A percentile compares a stretch with the other conserved stretches of the same genome.
Conservation (phyloP, 2,113 vertebrate species). For the Irena cyanogastra region DNA sequence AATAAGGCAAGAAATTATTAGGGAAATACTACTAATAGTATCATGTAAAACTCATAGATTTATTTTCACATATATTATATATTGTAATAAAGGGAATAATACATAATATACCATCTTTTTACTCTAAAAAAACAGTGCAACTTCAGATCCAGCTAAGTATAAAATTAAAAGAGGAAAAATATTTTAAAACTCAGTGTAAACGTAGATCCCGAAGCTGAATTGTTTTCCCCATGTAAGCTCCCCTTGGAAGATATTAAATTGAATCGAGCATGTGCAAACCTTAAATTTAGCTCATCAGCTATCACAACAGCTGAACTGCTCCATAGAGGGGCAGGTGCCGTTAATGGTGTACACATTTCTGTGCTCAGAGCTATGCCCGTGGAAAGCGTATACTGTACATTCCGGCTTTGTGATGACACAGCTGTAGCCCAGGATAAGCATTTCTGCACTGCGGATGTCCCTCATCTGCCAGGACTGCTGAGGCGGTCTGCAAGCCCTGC, state of each 20-base stretch:
- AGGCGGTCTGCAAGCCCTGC: neutral
- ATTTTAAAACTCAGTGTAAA: neutral
- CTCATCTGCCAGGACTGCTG: slow-evolving; percentile 20
- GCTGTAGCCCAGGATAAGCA: slow-evolving; percentile 27
- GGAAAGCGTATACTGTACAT: slow-evolving; percentile 43
- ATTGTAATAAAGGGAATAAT: neutral
- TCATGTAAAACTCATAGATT: neutral
- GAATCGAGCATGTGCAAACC: slow-evolving; percentile 10
- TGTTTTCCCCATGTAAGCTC: neutral
- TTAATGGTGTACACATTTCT: slow-evolving; percentile 24
- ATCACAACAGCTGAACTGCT: slow-evolving; percentile 56
- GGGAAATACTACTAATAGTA: neutral
- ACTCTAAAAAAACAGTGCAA: neutral
- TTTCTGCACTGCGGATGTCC: slow-evolving; percentile 18
- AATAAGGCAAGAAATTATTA: neutral
- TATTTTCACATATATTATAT: neutral
- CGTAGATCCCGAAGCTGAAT: neutral
- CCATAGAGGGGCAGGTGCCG: slow-evolving; percentile 21
- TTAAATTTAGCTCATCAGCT: slow-evolving; percentile 63
- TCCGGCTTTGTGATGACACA: slow-evolving; percentile 57
- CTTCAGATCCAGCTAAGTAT: neutral
- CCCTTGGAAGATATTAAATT: slow-evolving; percentile 23
- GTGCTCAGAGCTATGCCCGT: neutral
- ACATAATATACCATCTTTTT: neutral
- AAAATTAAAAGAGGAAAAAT: neutral